Conservation (phyloP, 2,888 invertebrate species). For the Scelioninae gen. 2 region DNA sequence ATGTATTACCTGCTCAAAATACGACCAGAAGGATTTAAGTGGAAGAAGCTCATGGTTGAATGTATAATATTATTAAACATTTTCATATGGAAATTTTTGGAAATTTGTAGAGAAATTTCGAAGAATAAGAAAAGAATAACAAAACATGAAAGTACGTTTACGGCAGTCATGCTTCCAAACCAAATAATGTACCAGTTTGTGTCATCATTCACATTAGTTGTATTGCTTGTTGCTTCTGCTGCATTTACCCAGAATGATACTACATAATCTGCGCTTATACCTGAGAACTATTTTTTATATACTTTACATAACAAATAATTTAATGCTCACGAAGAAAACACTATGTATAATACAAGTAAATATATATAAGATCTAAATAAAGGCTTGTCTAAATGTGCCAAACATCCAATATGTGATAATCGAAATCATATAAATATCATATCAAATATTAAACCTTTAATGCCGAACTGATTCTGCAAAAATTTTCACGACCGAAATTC, state of each 20-base stretch:
- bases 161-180: slow-evolving; percentile 75
- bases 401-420: no score
- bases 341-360: no score
- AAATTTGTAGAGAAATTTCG: slow-evolving; percentile 84
- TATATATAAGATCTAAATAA: no score
- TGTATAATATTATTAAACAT: slow-evolving; percentile 89
- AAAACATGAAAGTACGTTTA: slow-evolving; percentile 72
- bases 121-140: slow-evolving; percentile 77
- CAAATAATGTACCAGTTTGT: slow-evolving; percentile 77
- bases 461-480: no score
- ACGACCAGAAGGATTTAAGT: slow-evolving; percentile 87
- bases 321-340: no score
- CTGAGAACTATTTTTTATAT: slow-evolving; percentile 64
- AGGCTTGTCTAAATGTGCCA: no score
- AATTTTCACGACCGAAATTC: no score
- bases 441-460: no score
- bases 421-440: no score
- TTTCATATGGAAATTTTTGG: slow-evolving; percentile 84
- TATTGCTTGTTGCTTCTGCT: slow-evolving; percentile 72
- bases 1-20: slow-evolving; percentile 84
- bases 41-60: slow-evolving; percentile 92
- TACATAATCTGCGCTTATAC: slow-evolving; percentile 73
- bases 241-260: slow-evolving; percentile 77
- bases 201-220: slow-evolving; percentile 71
- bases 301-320: no score